These are phyloP conservation scores for Anableps anableps DNA, from an alignment of 2,797 vertebrate species.

Conservation along the genomic window DNA sequence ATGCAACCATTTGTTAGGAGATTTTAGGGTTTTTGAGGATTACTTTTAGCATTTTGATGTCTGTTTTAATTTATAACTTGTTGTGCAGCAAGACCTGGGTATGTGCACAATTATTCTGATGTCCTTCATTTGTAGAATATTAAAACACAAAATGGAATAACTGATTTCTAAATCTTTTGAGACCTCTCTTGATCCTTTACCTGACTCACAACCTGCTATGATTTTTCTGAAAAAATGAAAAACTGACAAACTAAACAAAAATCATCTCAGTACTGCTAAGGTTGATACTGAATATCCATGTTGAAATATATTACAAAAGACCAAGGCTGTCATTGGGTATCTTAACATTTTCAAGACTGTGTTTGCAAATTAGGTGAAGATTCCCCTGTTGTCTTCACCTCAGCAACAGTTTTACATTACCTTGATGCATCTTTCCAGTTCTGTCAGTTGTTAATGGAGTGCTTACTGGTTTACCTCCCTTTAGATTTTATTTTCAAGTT, in stretches of 20 bases:
- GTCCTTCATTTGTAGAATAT: neutral
- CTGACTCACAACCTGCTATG: neutral
- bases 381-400: slow-evolving; percentile 16
- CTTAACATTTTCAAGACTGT: neutral
- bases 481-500: slow-evolving; percentile 33
- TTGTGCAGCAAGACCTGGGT: neutral
- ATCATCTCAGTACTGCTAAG: neutral
- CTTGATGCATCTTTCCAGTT: slow-evolving; percentile 11
- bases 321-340: neutral
- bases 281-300: neutral
- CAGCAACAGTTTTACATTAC: slow-evolving; percentile 8
- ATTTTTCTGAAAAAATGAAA: neutral
- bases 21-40: neutral
- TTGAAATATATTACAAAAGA: neutral
- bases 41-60: neutral
- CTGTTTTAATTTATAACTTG: neutral
- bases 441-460: slow-evolving; percentile 46
- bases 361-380: neutral
- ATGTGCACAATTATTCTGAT: neutral
- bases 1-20: neutral
- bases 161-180: neutral
- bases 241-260: neutral
- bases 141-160: neutral
- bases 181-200: neutral
- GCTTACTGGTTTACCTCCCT: slow-evolving; percentile 35